These are phyloP conservation scores for Psittacula echo DNA, from an alignment of 2,797 vertebrate species.

Conservation along the genomic window DNA sequence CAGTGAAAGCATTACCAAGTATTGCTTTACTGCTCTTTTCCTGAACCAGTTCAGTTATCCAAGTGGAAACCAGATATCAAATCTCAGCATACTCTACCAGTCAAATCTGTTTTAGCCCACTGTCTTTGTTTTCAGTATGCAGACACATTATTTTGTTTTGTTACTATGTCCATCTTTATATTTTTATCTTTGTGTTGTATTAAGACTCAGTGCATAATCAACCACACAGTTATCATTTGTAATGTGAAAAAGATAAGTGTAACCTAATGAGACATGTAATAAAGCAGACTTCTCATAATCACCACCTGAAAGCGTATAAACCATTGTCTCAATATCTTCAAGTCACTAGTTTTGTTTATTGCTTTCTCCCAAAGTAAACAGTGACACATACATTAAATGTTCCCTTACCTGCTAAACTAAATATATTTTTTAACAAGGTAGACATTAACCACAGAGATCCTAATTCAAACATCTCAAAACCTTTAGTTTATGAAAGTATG, in stretches of 20 bases:
- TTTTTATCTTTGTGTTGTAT: neutral
- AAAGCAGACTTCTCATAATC: constrained; percentile 21
- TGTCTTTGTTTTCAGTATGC: neutral
- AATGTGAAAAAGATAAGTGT: constrained; percentile 12
- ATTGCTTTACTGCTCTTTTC: neutral
- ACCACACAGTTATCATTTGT: neutral
- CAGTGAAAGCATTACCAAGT: neutral
- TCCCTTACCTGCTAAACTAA: neutral
- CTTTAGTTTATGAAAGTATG: neutral
- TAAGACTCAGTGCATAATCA: neutral
- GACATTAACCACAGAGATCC: neutral
- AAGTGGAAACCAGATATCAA: neutral
- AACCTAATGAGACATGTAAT: constrained; percentile 53
- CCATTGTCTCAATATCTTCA: neutral
- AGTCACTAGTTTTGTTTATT: neutral
- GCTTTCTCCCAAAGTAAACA: neutral
- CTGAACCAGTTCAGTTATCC: neutral
- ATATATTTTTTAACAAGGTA: neutral
- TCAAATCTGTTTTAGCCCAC: neutral
- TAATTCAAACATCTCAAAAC: neutral
- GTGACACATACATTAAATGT: neutral
- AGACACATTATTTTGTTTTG: neutral
- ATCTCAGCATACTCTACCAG: neutral
- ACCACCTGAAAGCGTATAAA: neutral
- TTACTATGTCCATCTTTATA: neutral